phyloP scores from a whole-genome alignment of 2,797 vertebrate genomes.

The Gastrophryne carolinensis region DNA sequence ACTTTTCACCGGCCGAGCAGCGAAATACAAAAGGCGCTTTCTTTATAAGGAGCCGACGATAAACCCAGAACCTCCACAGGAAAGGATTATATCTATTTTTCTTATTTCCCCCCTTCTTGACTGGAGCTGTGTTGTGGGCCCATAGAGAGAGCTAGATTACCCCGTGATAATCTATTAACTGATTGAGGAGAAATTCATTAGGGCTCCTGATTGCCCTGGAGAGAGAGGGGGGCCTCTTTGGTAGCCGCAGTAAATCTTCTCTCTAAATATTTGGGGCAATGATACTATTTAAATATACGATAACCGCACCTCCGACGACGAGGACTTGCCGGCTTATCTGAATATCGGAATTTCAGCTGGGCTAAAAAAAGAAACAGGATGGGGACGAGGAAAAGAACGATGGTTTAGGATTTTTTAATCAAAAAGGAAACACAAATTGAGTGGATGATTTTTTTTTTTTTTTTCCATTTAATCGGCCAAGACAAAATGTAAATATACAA shows the following conservation, averaged over 20 bases:
- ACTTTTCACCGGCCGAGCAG: constrained; percentile 27
- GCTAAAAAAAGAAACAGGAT: not conserved
- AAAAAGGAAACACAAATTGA: not conserved
- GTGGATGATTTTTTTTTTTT: not conserved
- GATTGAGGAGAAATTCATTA: constrained; percentile 41
- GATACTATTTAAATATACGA: constrained; percentile 8
- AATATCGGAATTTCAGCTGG: not conserved
- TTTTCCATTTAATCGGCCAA: no score
- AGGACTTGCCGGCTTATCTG: not conserved
- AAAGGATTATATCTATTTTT: constrained; percentile 33
- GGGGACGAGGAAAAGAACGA: not conserved
- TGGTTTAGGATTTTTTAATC: not conserved
- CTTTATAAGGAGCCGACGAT: constrained; percentile 11
- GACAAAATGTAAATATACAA: no score
- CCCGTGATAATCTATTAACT: constrained; percentile 40
- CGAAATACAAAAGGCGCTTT: constrained; percentile 43
- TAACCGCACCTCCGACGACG: not conserved
- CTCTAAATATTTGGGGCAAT: constrained; percentile 45
- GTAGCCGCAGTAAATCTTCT: constrained; percentile 4
- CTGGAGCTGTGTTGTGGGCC: not conserved
- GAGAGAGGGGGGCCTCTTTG: constrained; percentile 9
- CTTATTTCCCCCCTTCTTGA: not conserved
- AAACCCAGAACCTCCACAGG: constrained; percentile 26
- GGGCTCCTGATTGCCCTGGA: constrained; percentile 1
- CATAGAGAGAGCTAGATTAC: constrained; percentile 36